A percentile compares a stretch with the other conserved stretches of the same genome.
These are phyloP conservation scores for Anguilla pacifica DNA, from an alignment of 2,797 vertebrate species.

Conservation along the genomic window DNA sequence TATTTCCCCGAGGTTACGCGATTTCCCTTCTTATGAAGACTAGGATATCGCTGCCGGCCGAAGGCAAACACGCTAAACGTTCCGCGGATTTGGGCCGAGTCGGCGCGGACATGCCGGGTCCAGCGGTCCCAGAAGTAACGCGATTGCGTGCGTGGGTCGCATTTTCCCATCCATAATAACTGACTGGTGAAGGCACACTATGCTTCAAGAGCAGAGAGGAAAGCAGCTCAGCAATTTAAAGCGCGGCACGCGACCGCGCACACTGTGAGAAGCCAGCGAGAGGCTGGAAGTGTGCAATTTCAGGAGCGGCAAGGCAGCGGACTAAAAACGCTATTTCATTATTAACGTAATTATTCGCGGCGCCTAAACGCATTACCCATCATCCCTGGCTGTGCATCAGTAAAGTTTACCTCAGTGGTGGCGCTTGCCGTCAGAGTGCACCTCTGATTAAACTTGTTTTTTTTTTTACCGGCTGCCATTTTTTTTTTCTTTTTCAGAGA, in stretches of 20 bases:
- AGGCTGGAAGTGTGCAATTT: background rate
- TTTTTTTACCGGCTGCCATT: background rate
- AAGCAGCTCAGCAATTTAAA: constrained; percentile 40
- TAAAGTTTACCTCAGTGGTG: background rate
- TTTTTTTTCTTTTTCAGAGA: background rate
- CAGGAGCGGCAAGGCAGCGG: background rate
- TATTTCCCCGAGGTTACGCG: background rate
- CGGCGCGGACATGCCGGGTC: background rate
- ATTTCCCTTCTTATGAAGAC: background rate
- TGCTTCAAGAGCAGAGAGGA: constrained; percentile 31
- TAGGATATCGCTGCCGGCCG: background rate
- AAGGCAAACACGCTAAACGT: background rate
- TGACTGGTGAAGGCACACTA: constrained; percentile 33
- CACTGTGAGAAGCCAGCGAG: background rate
- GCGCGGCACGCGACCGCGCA: constrained; percentile 25
- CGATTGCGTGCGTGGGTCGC: constrained; percentile 21
- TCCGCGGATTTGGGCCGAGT: background rate
- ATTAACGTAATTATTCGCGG: background rate
- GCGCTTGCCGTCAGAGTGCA: background rate
- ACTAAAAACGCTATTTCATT: background rate
- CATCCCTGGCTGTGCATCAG: background rate
- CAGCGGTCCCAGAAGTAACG: background rate
- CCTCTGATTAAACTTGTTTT: background rate
- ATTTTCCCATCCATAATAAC: constrained; percentile 46
- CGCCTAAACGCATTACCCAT: background rate